Percentiles rank a stretch among this genome's conserved stretches.
Conservation (phyloP, 2,888 invertebrate genomes). For the Parelbella ahira region DNA sequence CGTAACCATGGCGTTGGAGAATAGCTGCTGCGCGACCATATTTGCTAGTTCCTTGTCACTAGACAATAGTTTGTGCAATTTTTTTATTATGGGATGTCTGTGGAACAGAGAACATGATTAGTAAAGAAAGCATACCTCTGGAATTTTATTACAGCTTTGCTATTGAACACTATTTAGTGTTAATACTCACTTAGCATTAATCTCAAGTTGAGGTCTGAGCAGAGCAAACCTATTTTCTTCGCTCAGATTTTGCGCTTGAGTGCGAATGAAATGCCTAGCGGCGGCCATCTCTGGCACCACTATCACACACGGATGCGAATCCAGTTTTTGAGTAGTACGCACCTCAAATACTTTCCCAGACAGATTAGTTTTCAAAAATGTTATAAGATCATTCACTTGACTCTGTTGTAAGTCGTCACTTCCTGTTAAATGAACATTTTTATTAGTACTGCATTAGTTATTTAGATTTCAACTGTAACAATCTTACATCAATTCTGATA, state of each 20-base stretch:
- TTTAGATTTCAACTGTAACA: no score
- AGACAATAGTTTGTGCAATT: constrained; percentile 87
- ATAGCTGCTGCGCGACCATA: constrained; percentile 92
- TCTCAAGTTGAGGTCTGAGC: constrained; percentile 94
- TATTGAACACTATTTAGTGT: no score
- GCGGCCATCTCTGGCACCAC: constrained; percentile 98
- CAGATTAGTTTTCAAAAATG: constrained; percentile 88
- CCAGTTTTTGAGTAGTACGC: constrained; percentile 90
- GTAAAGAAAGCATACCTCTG: no score
- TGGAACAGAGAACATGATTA: constrained; percentile 40
- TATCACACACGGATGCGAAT: constrained; percentile 95
- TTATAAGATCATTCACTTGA: constrained; percentile 88
- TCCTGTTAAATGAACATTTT: constrained; percentile 42
- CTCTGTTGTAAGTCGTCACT: constrained; percentile 85
- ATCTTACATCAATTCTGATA: no score
- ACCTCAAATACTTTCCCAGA: constrained; percentile 90
- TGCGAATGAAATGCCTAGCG: constrained; percentile 95
- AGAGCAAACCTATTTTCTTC: constrained; percentile 93
- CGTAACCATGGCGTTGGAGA: constrained; percentile 96
- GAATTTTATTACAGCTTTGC: no score
- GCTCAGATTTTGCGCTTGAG: constrained; percentile 89
- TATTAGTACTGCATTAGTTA: no score
- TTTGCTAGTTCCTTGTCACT: constrained; percentile 90
- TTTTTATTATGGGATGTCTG: constrained; percentile 94
- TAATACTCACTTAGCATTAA: constrained; percentile 90